Base-by-base conservation (phyloP, 2,888 invertebrate species). In the Reticulitermes lucifugus region DNA sequence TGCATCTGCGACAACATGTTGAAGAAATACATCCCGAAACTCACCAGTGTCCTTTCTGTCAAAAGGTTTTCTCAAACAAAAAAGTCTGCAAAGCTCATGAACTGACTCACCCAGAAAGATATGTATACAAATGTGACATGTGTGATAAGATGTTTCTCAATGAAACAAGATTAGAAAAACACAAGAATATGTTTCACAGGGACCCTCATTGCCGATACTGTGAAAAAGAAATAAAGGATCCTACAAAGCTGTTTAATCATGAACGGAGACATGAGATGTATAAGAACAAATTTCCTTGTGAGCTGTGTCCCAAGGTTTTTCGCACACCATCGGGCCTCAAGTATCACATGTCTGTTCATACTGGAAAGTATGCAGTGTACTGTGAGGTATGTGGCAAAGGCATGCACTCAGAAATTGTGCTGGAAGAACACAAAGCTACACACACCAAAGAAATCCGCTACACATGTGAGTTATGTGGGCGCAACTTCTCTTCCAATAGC, bases 381-480 rank as follows among this genome's bases (percentile, higher is more conserved):
- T 88, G 88, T 85, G 87, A 87, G 79, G 83, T 87, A 46, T 88
- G 88, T 84, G 87, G 86, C 25, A 86, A 87, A 80, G 88, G 88
- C 18, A 87, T 87, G 83, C 86, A 87, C 85, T 86, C 87, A 2
- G 83, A 85, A 21, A 85, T 86, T 22, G 80, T 87, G 35, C 84
- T 87, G 35, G 86, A 87, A 70, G 88, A 88, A 71, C 88, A 88
- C 80, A 86, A 83, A 73, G 88, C 87, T 0, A 86, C 85, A 4
- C 88, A 88, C 75, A 88, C 88, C 14, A 87, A 88, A 86, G 88
- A 88, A 84, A 79, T 86, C 43, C 86, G 87, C 5, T 88, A 87
- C 79, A 87, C 86, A n/a, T 88, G 88, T 85, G 88, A 88, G 60
- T 55, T 86, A 12, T 88, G 88, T 84, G 88, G 88, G 22, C 83